Evolutionary conservation across 2,797 vertebrate species (phyloP), one percentile per base, ranked within the genome.

Genomic region (Darevskia mixta): DNA sequence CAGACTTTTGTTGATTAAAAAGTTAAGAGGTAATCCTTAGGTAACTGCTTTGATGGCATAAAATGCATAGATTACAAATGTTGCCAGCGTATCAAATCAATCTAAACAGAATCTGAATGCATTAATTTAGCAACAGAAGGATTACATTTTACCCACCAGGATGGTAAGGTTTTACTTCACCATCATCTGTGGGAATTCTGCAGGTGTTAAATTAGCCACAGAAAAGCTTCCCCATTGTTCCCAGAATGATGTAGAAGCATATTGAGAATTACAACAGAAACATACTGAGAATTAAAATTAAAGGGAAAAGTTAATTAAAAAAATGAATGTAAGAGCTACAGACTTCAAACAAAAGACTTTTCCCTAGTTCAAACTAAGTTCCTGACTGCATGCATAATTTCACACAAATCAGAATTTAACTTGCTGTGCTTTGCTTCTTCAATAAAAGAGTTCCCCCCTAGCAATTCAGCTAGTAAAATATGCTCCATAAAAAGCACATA

Each of bases 251-350:
- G 92, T 91, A 86, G 92, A 92, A 94, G 49, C 86, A 92, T 93
- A 92, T 88, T 93, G 89, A 93, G 85, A 93, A 93, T 94, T 93
- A 91, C 90, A 91, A 88, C 66, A 86, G 90, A 93, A 94, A 89
- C 91, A 93, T 91, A 92, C 82, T 95, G 92, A 93, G 90, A 94
- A 94, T 86, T 95, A 90, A 94, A 90, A 93, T 93, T 90, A 94
- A 94, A 85, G 84, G 49, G 83, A 38, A 84, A 92, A 91, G 93
- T 83, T 94, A 95, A 95, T 93, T 95, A 93, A 93, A 80, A 94
- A 86, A 87, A 92, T 90, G 67, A 94, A 93, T 91, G 86, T 88
- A 94, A 92, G 81, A 67, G 86, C 89, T 73, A 87, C n/a, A 94
- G 93, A 94, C 84, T 94, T 94, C 91, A 93, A 94, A 94, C 83